phyloP scores from a whole-genome alignment of 2,797 vertebrate species.

The Scarus forsteni region DNA sequence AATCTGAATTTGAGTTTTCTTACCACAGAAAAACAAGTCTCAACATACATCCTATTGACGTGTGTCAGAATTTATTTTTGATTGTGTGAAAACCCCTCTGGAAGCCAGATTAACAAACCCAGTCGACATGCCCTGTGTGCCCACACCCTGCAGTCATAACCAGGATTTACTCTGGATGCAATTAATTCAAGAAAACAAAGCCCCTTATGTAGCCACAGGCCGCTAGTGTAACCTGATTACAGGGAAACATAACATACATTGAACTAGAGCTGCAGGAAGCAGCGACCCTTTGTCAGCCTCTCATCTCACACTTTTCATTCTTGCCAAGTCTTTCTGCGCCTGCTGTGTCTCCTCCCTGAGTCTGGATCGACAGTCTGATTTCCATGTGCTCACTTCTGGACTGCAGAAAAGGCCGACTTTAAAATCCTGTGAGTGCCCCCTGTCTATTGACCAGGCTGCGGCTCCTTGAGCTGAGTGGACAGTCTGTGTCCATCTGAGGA shows the following conservation, averaged over 20 bases:
- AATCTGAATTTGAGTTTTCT: too few relatives aligned
- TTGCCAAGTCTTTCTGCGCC: conserved; percentile 59
- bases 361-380: conserved; percentile 45
- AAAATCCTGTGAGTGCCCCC: conserved; percentile 4
- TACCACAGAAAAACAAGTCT: too few relatives aligned
- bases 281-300: conserved; percentile 46
- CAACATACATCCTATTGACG: conserved; percentile 2
- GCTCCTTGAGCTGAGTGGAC: conserved; percentile 15
- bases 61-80: conserved; percentile 36
- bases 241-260: conserved; percentile 51
- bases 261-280: conserved; percentile 51
- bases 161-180: conserved; percentile 44
- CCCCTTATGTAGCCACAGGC: conserved; percentile 37
- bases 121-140: conserved; percentile 37
- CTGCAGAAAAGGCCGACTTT: conserved; percentile 26
- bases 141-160: conserved; percentile 6
- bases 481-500: conserved; percentile 8
- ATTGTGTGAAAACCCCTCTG: conserved; percentile 40
- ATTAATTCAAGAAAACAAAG: conserved; percentile 47
- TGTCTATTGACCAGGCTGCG: conserved; percentile 25
- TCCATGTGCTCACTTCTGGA: conserved; percentile 22
- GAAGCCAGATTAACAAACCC: conserved; percentile 48
- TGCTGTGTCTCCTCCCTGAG: conserved; percentile 37
- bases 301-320: conserved; percentile 38
- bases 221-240: conserved; percentile 54